phyloP scores from a whole-genome alignment of 2,113 vertebrate species.

The Onychorhynchus coronatus region DNA sequence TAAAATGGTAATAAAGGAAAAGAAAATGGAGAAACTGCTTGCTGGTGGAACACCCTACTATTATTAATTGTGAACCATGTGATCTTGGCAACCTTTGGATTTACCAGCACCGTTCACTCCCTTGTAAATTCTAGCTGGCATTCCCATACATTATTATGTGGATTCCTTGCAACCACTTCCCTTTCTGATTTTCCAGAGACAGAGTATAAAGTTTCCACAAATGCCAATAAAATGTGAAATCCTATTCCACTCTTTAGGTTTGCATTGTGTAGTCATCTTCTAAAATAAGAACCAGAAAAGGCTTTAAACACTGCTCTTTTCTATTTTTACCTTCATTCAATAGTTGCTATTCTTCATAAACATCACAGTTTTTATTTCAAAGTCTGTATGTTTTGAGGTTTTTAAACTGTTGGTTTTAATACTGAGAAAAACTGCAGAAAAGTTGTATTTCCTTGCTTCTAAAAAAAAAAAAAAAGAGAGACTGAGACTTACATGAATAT shows the following conservation, averaged over 20 bases:
- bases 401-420: constrained; percentile 10
- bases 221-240: constrained; percentile 81
- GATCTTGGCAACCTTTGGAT: constrained; percentile 74
- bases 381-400: not conserved
- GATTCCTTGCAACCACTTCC: constrained; percentile 85
- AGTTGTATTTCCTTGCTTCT: constrained; percentile 39
- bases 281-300: constrained; percentile 74
- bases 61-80: constrained; percentile 71
- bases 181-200: constrained; percentile 84
- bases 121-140: constrained; percentile 80
- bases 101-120: constrained; percentile 73
- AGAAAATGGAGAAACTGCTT: constrained; percentile 66
- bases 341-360: constrained; percentile 58
- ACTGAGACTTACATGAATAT: not conserved
- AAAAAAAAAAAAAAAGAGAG: not conserved
- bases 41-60: constrained; percentile 52
- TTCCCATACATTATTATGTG: constrained; percentile 81
- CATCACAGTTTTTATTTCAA: constrained; percentile 45
- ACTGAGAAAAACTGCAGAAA: constrained; percentile 30
- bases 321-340: constrained; percentile 74
- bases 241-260: constrained; percentile 70
- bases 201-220: constrained; percentile 80
- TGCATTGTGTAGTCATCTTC: constrained; percentile 78
- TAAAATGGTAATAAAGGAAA: constrained; percentile 63
- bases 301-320: constrained; percentile 55